A percentile compares a stretch with the other conserved stretches of the same genome.
Evolutionary conservation across 2,113 vertebrate genomes (phyloP).

Genomic region (Albula goreensis): DNA sequence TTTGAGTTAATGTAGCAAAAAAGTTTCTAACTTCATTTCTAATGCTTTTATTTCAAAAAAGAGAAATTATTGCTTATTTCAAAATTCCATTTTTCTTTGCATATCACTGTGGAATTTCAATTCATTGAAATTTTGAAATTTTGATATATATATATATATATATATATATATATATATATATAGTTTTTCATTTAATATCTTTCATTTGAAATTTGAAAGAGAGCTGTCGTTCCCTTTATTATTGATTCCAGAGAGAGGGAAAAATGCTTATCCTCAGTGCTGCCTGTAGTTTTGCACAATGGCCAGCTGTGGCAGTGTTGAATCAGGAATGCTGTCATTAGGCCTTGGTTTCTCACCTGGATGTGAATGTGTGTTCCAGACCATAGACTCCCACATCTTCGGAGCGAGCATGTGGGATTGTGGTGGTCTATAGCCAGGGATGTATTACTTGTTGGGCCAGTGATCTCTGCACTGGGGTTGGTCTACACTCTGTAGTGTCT

Average conservation of each 20-base stretch:
- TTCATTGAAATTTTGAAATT: background rate
- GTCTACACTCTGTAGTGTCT: background rate
- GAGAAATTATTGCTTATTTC: too few species aligned
- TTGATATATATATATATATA: too few species aligned
- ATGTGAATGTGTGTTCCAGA: background rate
- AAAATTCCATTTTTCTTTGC: too few species aligned
- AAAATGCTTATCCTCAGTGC: constrained; percentile 36
- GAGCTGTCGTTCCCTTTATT: constrained; percentile 33
- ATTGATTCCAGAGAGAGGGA: constrained; percentile 22
- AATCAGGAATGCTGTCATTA: constrained; percentile 48
- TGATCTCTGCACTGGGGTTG: background rate
- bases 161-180: too few species aligned
- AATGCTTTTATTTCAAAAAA: too few species aligned
- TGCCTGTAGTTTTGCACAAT: constrained; percentile 27
- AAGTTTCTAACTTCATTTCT: too few species aligned
- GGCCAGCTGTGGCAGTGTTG: constrained; percentile 69
- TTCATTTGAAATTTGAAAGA: constrained; percentile 18
- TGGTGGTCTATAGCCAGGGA: background rate
- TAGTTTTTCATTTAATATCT: too few species aligned
- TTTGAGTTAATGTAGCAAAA: background rate
- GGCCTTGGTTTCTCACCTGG: constrained; percentile 5
- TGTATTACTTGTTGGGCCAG: background rate
- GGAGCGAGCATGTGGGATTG: background rate
- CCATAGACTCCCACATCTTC: background rate
- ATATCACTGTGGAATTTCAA: background rate